Evolutionary conservation across 2,113 vertebrate species (phyloP), one percentile per base, ranked within the genome.

Genomic region (Platanista minor): DNA sequence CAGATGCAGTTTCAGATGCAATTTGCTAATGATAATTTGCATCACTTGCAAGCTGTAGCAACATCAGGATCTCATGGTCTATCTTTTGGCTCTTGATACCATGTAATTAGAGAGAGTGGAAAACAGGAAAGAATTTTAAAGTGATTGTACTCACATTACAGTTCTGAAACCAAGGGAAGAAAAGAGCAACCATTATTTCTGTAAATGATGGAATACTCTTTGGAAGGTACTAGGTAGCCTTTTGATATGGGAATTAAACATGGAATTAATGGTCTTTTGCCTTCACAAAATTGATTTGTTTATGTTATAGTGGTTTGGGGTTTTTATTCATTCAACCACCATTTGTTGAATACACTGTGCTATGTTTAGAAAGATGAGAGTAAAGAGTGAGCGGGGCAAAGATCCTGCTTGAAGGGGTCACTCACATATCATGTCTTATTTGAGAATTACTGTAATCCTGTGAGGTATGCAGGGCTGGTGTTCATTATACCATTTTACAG

Each of bases 31-130:
- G 78, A 80, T 64, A 92, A 71, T 96, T 82, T 82, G 72, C 66
- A 52, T 88, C 72, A 46, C 64, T 97, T 97, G 85, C 85, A 97
- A 98, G 95, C 90, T 87, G 86, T 92, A 97, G 97, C 94, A 96
- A 85, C 91, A 43, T 75, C 66, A 82, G 92, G 81, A 92, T 95
- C 92, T 96, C 61, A 29, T 91, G 92, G 83, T 95, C 90, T 94
- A 94, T 97, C 97, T 96, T 95, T 92, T 91, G 96, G 97, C 85
- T 61, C 43, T 17, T 78, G 91, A 75, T 71, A 96, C 94, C 39
- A 14, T 88, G 77, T 96, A 97, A 95, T 97, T 97, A 97, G 90
- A 95, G 46, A 95, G 67, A 93, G 90, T 83, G 61, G 95, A 83
- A 90, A 69, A 81, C 2, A 64, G 87, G 64, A 92, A 93, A 83